A percentile compares a stretch with the other conserved stretches of the same genome.
These are phyloP conservation scores for Aphrocallistes beatrix DNA, from an alignment of 37 sponge, comb jelly and placozoan species.

Conservation along the genomic window DNA sequence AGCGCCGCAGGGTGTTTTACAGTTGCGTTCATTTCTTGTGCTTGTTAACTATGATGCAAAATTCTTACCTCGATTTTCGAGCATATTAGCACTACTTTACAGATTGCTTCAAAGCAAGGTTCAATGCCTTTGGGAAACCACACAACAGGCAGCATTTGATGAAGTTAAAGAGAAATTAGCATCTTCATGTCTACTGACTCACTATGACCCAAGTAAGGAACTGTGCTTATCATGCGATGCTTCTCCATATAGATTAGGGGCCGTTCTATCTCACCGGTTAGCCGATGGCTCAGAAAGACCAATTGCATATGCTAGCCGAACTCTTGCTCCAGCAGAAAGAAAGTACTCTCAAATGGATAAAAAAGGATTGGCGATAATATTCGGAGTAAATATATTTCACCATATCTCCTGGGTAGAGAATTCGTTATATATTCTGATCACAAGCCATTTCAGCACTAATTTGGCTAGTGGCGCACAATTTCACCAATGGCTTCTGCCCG, in stretches of 20 bases:
- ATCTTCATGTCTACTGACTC: neutral
- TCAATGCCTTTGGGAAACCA: conserved; percentile 11
- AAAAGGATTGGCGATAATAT: conserved; percentile 17
- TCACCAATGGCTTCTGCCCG: conserved; percentile 29
- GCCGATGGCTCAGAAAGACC: conserved; percentile 14
- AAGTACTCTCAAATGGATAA: conserved; percentile 26
- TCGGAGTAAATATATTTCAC: conserved; percentile 24
- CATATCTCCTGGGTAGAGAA: conserved; percentile 19
- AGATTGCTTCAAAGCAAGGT: neutral
- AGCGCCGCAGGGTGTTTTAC: no score
- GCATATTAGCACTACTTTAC: conserved; percentile 15
- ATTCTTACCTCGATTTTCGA: conserved; percentile 2
- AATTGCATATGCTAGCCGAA: conserved; percentile 14
- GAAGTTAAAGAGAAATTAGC: neutral
- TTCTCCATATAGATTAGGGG: conserved; percentile 28
- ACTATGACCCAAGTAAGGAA: conserved; percentile 10
- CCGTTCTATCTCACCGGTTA: conserved; percentile 20
- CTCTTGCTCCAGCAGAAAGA: conserved; percentile 17
- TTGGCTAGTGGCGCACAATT: neutral
- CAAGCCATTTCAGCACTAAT: conserved; percentile 26
- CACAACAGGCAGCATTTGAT: neutral
- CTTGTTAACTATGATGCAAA: conserved; percentile 24
- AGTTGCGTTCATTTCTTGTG: conserved; percentile 21
- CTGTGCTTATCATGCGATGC: conserved; percentile 22
- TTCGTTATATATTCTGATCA: conserved; percentile 23